Percentiles rank a stretch among this genome's conserved stretches.
These are phyloP conservation scores for Ariolimax columbianus DNA, from an alignment of 2,888 invertebrate species.

Conservation along the genomic window DNA sequence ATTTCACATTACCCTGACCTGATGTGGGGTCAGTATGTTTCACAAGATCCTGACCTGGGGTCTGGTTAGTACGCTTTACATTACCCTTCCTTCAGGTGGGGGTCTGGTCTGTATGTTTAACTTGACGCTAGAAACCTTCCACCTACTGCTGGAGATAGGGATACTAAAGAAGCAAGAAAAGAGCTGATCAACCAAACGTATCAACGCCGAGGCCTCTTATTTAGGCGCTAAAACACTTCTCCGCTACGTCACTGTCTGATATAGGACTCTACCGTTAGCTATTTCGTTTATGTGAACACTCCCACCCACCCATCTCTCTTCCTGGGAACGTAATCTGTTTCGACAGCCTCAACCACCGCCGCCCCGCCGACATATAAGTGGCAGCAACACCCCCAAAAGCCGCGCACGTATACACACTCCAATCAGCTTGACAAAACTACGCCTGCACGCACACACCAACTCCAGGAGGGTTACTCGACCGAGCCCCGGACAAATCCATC, in stretches of 20 bases:
- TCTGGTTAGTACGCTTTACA: too few species aligned
- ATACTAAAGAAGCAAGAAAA: too few species aligned
- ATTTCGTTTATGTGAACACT: background rate
- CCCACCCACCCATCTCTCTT: background rate
- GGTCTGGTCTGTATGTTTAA: too few species aligned
- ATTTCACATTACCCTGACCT: too few species aligned
- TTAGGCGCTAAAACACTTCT: too few species aligned
- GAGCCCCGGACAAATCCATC: background rate
- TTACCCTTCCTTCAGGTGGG: too few species aligned
- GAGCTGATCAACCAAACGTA: too few species aligned
- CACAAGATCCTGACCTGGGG: too few species aligned
- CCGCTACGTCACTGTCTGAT: background rate
- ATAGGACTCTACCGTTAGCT: background rate
- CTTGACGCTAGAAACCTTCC: too few species aligned
- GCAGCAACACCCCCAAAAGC: background rate
- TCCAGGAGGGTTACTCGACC: conserved; percentile 6
- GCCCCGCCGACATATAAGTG: background rate
- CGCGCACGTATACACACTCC: background rate
- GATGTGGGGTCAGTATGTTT: too few species aligned
- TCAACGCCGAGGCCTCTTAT: too few species aligned
- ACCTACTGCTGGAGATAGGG: too few species aligned
- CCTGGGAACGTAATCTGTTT: background rate
- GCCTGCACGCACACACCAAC: background rate
- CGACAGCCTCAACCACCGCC: background rate
- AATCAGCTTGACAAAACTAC: background rate